A percentile compares a stretch with the other conserved stretches of the same genome.
Evolutionary conservation across 2,888 invertebrate species (phyloP).

Genomic region (Andrena camellia): DNA sequence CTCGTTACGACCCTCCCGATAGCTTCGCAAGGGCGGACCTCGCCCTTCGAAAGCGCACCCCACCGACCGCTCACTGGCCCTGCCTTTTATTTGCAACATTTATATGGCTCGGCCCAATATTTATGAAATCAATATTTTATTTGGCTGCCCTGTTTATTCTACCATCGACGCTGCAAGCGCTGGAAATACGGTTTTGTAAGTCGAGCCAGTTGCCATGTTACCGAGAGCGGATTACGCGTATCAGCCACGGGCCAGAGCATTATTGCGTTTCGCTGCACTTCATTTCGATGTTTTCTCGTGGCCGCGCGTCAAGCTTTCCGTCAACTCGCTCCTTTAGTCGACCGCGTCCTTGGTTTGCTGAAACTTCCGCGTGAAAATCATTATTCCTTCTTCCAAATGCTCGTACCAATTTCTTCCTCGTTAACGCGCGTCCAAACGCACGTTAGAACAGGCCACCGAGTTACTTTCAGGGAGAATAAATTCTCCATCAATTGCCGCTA

Average conservation of each 20-base stretch:
- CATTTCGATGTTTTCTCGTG: not conserved
- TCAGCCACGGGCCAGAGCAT: constrained; percentile 6
- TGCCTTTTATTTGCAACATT: constrained; percentile 25
- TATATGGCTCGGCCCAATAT: constrained; percentile 38
- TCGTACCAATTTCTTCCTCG: too few relatives aligned
- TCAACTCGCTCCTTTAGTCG: too few relatives aligned
- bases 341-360: too few relatives aligned
- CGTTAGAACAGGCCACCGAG: too few relatives aligned
- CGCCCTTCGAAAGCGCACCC: constrained; percentile 38
- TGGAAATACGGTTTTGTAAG: constrained; percentile 22
- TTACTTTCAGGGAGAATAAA: too few relatives aligned
- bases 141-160: constrained; percentile 26
- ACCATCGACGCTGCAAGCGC: not conserved
- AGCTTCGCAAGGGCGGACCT: constrained; percentile 35
- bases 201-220: not conserved
- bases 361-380: too few relatives aligned
- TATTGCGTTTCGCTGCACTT: constrained; percentile 3
- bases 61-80: not conserved
- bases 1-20: constrained; percentile 34
- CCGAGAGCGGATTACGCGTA: constrained; percentile 20
- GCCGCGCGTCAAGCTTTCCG: too few relatives aligned
- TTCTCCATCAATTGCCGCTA: too few relatives aligned
- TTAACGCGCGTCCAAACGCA: too few relatives aligned
- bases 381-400: too few relatives aligned
- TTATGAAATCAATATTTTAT: constrained; percentile 51